Percentiles rank a stretch among this genome's conserved stretches.
These are phyloP conservation scores for Heteractis magnifica DNA, from an alignment of 92 coral and sea anemone genomes.

Conservation along the genomic window DNA sequence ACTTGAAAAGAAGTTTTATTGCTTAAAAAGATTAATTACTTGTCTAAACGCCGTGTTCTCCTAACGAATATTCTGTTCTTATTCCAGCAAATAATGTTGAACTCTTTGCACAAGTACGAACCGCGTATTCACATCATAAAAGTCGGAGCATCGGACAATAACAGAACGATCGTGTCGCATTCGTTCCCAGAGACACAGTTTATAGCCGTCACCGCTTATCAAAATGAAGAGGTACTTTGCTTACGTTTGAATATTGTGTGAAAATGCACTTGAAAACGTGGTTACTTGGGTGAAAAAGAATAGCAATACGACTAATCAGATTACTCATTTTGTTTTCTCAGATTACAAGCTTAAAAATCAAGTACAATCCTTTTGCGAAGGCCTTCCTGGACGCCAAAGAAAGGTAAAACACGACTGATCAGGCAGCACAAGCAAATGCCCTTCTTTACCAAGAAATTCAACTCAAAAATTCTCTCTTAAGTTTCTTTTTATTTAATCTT, in stretches of 20 bases:
- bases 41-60: not conserved
- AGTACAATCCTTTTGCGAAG: conserved; percentile 94
- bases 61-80: conserved; percentile 10
- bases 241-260: conserved; percentile 18
- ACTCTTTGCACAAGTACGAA: conserved; percentile 96
- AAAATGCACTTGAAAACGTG: conserved; percentile 33
- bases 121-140: conserved; percentile 88
- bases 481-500: conserved; percentile 4
- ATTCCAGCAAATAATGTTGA: conserved; percentile 82
- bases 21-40: conserved; percentile 25
- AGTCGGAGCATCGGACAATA: conserved; percentile 85
- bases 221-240: conserved; percentile 90
- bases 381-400: conserved; percentile 99
- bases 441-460: not conserved
- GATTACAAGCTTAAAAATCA: conserved; percentile 94
- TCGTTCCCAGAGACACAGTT: conserved; percentile 96
- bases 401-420: conserved; percentile 50
- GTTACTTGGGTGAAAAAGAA: conserved; percentile 30
- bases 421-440: not conserved
- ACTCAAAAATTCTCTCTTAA: not conserved
- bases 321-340: conserved; percentile 54
- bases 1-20: conserved; percentile 5
- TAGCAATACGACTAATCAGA: conserved; percentile 42
- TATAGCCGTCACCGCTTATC: conserved; percentile 97
- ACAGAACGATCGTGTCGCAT: conserved; percentile 76